A percentile compares a stretch with the other conserved stretches of the same genome.
phyloP scores from a whole-genome alignment of 1,140 invertebrate species.

The Leptinotarsa undecemlineata region DNA sequence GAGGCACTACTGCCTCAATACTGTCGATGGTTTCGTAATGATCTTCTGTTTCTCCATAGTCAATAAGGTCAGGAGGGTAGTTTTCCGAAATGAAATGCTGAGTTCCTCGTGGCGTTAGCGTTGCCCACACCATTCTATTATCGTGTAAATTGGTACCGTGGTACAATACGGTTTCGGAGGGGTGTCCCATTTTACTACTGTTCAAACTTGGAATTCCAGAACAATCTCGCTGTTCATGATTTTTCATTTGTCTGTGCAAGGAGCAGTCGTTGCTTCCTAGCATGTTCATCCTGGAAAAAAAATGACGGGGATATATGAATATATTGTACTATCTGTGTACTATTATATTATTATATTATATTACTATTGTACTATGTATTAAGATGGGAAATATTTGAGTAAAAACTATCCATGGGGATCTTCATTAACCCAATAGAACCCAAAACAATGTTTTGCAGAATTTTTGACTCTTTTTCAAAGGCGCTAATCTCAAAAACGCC shows the following conservation, averaged over 20 bases:
- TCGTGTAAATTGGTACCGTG: conserved; percentile 54
- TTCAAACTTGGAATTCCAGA: conserved; percentile 40
- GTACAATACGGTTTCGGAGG: conserved; percentile 47
- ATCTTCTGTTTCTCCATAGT: conserved; percentile 66
- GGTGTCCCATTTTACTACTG: conserved; percentile 47
- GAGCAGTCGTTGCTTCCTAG: conserved; percentile 50
- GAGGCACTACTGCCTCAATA: conserved; percentile 54
- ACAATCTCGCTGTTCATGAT: conserved; percentile 48
- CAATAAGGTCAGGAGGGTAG: conserved; percentile 56
- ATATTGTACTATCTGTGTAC: too few species aligned
- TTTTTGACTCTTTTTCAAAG: too few species aligned
- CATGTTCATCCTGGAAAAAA: conserved; percentile 50
- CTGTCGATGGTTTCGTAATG: conserved; percentile 77
- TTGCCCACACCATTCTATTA: conserved; percentile 80
- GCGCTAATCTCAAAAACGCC: too few species aligned
- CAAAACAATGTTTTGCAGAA: too few species aligned
- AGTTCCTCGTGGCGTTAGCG: conserved; percentile 78
- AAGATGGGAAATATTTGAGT: too few species aligned
- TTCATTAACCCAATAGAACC: too few species aligned
- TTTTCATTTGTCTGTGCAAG: conserved; percentile 45
- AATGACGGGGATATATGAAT: background rate
- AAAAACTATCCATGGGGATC: too few species aligned
- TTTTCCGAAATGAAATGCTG: conserved; percentile 69
- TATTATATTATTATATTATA: too few species aligned
- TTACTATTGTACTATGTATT: too few species aligned